A percentile compares a stretch with the other conserved stretches of the same genome.
phyloP scores from a whole-genome alignment of 2,797 vertebrate species.

The Falco rusticolus region DNA sequence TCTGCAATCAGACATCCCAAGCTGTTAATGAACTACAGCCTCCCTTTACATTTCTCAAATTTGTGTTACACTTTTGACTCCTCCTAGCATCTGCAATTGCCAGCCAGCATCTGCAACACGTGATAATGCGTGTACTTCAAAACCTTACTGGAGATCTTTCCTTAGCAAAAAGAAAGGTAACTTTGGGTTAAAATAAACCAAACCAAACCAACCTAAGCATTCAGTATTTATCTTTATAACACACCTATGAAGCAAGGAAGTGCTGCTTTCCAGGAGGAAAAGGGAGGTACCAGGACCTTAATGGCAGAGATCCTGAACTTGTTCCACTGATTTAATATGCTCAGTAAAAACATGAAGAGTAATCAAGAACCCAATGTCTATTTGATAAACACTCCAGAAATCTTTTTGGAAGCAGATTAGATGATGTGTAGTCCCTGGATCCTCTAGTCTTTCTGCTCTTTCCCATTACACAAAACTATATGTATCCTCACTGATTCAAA shows the following conservation, averaged over 20 bases:
- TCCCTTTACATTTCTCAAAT: neutral
- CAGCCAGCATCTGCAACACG: neutral
- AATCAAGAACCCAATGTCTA: neutral
- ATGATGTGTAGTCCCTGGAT: neutral
- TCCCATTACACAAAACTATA: neutral
- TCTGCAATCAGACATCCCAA: neutral
- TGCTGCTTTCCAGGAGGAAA: neutral
- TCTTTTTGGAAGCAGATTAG: neutral
- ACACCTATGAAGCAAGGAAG: neutral
- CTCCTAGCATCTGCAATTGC: neutral
- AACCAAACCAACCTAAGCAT: neutral
- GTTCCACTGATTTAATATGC: neutral
- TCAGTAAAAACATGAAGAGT: fast-evolving
- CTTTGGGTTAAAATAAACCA: neutral
- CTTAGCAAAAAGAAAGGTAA: neutral
- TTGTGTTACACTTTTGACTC: neutral
- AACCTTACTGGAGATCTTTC: neutral
- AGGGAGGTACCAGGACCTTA: neutral
- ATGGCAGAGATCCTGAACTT: neutral
- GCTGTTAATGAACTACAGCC: neutral
- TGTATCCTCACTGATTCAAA: neutral
- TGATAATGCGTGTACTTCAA: neutral
- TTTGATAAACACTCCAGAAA: neutral
- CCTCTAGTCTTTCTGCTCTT: neutral
- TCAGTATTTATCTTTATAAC: neutral